A percentile compares a stretch with the other conserved stretches of the same genome.
Evolutionary conservation across 2,113 vertebrate species (phyloP).

Genomic region (Chionomys nivalis): DNA sequence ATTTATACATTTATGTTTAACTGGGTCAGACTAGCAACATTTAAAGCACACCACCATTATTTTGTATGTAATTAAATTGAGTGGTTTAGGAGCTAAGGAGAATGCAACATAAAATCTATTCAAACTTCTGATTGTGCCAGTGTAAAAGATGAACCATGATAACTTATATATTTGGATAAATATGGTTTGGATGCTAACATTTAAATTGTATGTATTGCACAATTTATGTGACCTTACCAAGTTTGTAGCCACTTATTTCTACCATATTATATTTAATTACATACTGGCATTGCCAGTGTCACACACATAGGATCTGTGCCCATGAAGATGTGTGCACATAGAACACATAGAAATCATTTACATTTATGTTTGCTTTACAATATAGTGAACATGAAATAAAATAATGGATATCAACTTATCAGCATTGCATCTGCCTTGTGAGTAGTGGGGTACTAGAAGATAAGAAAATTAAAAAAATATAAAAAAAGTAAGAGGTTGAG

Average conservation of each 20-base stretch:
- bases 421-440: neutral
- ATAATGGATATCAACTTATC: neutral
- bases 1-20: neutral
- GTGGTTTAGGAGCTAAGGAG: neutral
- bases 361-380: neutral
- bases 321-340: neutral
- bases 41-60: neutral
- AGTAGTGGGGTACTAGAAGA: neutral
- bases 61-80: neutral
- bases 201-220: neutral
- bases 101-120: conserved; percentile 26
- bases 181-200: neutral
- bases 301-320: neutral
- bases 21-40: neutral
- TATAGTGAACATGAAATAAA: neutral
- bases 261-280: neutral
- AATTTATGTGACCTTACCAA: neutral
- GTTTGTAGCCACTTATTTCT: neutral
- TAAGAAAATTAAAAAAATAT: neutral
- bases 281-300: neutral
- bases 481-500: neutral
- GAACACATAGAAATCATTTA: neutral
- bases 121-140: conserved; percentile 27
- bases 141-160: neutral
- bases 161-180: neutral